Evolutionary conservation across 2,113 vertebrate genomes (phyloP), one percentile per base, ranked within the genome.

Genomic region (Ovis canadensis): DNA sequence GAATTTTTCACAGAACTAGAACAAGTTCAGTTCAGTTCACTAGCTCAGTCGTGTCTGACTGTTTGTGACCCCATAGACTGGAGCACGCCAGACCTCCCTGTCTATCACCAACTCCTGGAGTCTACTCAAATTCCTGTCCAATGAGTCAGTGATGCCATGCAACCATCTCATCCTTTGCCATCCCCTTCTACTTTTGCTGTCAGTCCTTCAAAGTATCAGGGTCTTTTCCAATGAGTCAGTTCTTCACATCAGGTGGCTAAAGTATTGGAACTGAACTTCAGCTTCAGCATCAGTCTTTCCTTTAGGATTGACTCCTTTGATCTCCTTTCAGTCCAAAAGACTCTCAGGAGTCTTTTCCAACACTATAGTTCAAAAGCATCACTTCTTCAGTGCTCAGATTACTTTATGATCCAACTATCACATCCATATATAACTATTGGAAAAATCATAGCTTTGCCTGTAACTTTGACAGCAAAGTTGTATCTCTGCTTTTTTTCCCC

Each of bases 31-130:
- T 71, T 71, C 19, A 23, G n/a, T 71, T 71, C 67, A 36, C 19
- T 40, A 21, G 19, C 10, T 71, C n/a, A 36, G 67, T 23, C 5
- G 0, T 40, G 67, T 71, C n/a, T 0, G 0, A 71, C 19, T 71
- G 2, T 36, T 71, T 74, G 19, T 23, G 19, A 74, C 36, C 5
- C 3, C 36, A 23, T 40, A 6, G 21, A 40, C 10, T 13, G 10
- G 10, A 40, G 36, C 19, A 40, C 0, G 0, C 10, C 10, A 74
- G n/a, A 4, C 5, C 10, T 74, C 67, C 3, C 36, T 40, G 67
- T 40, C 67, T 11, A 40, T 40, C n/a, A 40, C 1, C 67, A 40
- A 23, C 19, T 40, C 67, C n/a, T 12, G 19, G 19, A 74, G 19
- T 40, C 1, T 13, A 13, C 36, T 40, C 19, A 40, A 13, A 74